Evolutionary conservation across 2,113 vertebrate genomes (phyloP).

Genomic region (Nycticebus coucang): DNA sequence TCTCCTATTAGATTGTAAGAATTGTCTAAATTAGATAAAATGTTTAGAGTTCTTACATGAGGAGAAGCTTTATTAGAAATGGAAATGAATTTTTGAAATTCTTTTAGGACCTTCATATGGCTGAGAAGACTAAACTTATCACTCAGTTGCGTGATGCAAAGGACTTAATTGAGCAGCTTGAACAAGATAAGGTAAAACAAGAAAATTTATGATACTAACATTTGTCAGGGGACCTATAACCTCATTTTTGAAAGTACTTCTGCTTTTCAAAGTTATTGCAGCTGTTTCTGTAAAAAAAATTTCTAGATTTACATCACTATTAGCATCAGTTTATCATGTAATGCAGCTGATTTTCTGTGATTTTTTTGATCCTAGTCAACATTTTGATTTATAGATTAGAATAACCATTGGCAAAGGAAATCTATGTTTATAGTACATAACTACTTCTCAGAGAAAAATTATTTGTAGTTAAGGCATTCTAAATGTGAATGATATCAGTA

Average conservation of each 20-base stretch:
- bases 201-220: conserved; percentile 39
- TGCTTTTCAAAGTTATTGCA: conserved; percentile 53
- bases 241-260: conserved; percentile 16
- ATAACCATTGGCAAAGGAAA: neutral
- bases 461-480: conserved; percentile 36
- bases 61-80: conserved; percentile 66
- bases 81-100: conserved; percentile 70
- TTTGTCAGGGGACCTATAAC: neutral
- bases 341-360: conserved; percentile 28
- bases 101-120: conserved; percentile 94
- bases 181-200: conserved; percentile 97
- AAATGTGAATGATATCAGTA: conserved; percentile 13
- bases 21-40: conserved; percentile 42
- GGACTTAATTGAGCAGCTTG: conserved; percentile 96
- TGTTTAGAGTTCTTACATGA: conserved; percentile 58
- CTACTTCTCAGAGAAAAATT: conserved; percentile 47
- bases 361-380: conserved; percentile 29
- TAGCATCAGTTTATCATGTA: conserved; percentile 49
- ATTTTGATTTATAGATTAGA: conserved; percentile 49
- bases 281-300: conserved; percentile 57
- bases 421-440: neutral
- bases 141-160: conserved; percentile 97
- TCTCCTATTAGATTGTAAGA: neutral
- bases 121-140: conserved; percentile 97
- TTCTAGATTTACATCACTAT: conserved; percentile 41